A percentile compares a stretch with the other conserved stretches of the same genome.
These are phyloP conservation scores for Drepanosiphum platanoidis DNA, from an alignment of 2,888 invertebrate species.

Conservation along the genomic window DNA sequence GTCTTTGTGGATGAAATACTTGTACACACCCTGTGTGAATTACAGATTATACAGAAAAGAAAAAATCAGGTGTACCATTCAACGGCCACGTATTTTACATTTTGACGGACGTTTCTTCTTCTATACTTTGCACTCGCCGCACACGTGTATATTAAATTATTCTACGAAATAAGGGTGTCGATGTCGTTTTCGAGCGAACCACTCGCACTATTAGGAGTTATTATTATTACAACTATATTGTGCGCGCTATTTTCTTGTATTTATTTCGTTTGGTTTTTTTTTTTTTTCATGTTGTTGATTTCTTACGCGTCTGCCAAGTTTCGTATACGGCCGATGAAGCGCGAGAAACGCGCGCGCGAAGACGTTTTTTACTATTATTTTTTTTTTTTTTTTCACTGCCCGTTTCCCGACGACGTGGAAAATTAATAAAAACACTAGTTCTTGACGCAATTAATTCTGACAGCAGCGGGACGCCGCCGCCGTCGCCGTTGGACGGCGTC, in stretches of 20 bases:
- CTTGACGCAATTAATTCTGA: conserved; percentile 32
- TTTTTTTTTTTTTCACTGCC: neutral
- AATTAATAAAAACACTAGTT: conserved; percentile 51
- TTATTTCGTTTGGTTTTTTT: neutral
- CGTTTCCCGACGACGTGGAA: conserved; percentile 11
- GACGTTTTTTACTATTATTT: neutral
- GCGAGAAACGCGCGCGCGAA: neutral
- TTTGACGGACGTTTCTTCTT: conserved; percentile 24
- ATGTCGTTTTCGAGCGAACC: neutral
- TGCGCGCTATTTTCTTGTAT: neutral
- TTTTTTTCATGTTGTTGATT: neutral
- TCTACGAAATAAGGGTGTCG: neutral
- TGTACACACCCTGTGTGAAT: conserved; percentile 10
- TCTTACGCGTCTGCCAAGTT: conserved; percentile 4
- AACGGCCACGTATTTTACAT: conserved; percentile 7
- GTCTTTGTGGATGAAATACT: conserved; percentile 22
- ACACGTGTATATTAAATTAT: no score
- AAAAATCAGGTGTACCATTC: conserved; percentile 47
- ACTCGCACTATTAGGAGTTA: neutral
- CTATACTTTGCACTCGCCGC: neutral
- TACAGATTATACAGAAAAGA: neutral
- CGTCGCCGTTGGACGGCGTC: conserved; percentile 10
- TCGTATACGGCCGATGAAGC: neutral
- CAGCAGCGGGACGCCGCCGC: neutral
- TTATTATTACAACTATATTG: neutral